Base-by-base conservation (phyloP, 2,113 vertebrate genomes). In the Carassius carassius region DNA sequence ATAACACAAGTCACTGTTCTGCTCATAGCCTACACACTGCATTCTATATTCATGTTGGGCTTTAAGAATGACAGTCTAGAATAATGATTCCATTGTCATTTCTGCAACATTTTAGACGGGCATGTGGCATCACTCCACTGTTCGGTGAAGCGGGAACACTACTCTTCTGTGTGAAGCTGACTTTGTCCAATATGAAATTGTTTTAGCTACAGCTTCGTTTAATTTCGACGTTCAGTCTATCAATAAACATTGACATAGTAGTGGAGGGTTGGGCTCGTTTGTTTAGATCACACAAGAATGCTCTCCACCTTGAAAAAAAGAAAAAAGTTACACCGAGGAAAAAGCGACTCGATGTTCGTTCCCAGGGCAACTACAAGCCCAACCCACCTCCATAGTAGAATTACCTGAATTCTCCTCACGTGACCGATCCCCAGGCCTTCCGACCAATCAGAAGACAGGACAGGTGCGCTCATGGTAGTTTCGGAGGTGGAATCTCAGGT, bases 401-500 rank as follows among this genome's bases (percentile, higher is more conserved):
- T 70, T 89, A 89, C 88, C 86, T 89, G 84, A 78, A 78, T 84
- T 37, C 23, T 69, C 3, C 19, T 19, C 88, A 89, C 84, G 88
- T 89, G 86, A 87, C 84, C 86, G 84, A 87, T 81, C 65, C 86
- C 63, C 60, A 32, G 78, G 35, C 32, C 69, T 25, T 65, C 75
- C 73, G 78, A 78, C 88, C 84, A 89, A 89, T 89, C 29, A 84
- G 47, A 79, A 81, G 11, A 51, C 41, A 70, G 84, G 23, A 86
- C 88, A 89, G 88, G 88, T 89, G 88, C 41, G 32, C 63, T 70
- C n/a, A 12, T 67, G 81, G 72, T 82, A 77, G 88, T 89, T 89
- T 89, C 88, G 88, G 88, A 89, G 88, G 88, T 81, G 88, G 86
- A 89, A 87, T 89, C 78, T 37, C 67, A 58, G 49, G 37, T 79